Base-by-base conservation (phyloP, 2,797 vertebrate species). In the Tympanoctomys barrerae region DNA sequence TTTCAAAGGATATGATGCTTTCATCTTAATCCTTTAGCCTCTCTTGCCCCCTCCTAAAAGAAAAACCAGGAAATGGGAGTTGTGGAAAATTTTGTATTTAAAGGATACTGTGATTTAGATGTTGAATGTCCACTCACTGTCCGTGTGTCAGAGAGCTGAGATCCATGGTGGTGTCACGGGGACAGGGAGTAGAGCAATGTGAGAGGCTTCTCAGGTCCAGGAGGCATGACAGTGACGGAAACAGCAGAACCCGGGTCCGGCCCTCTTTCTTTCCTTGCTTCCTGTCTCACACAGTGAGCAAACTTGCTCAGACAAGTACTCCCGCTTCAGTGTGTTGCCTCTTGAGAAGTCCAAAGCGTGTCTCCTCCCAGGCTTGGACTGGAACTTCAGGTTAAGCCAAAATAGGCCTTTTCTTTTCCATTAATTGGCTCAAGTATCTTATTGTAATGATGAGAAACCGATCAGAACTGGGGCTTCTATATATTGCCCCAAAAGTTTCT, bases 401-500 rank as follows among this genome's bases (percentile, higher is more conserved):
- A 54, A 54, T 68, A 80, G 22, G 7, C 6, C 9, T 54, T 79
- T 13, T 39, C 24, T 33, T 11, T 42, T 68, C 42, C 14, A 9
- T 70, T 39, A 68, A 31, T 59, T 28, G 39, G 39, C n/a, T 57
- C 24, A 39, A 26, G 16, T 46, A 46, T 42, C 39, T 87, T 54
- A 24, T 75, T 73, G 46, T 52, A 66, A 46, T 57, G 49, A 89
- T 70, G n/a, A 61, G 52, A 68, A 90, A 42, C 33, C 52, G 42
- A 49, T 21, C 22, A 19, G 2, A 80, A 31, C 14, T 70, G 31
- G 18, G 80, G 8, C 11, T 84, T 70, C 28, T 19, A 28, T 89
- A 42, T 93, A 57, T 96, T 96, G 71, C 46, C 46, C 21, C 77
- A 92, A 87, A 19, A 71, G 13, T 42, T 70, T 14, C 36, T 71